Conservation (phyloP, 2,888 invertebrate genomes). For the Hymenopus coronatus region DNA sequence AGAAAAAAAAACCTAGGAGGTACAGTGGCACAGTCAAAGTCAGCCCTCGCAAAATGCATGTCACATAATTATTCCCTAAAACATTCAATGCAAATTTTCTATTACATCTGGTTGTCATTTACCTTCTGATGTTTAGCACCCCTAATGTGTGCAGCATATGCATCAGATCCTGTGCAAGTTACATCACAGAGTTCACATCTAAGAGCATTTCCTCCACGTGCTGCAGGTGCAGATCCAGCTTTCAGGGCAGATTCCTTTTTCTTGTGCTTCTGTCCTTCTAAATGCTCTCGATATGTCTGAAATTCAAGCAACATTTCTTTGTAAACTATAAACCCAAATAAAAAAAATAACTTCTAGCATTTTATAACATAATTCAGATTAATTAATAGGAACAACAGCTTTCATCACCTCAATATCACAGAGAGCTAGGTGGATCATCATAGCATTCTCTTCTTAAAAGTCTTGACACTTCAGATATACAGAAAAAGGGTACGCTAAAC, state of each 20-base stretch:
- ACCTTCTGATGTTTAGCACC: constrained; percentile 99
- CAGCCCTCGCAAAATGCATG: no score
- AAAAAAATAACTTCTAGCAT: not conserved
- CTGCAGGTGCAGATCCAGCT: constrained; percentile 62
- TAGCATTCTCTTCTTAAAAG: no score
- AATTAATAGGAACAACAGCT: not conserved
- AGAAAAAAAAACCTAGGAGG: no score
- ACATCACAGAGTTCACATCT: constrained; percentile 98
- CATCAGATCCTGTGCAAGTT: constrained; percentile 97
- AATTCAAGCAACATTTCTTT: constrained; percentile 38
- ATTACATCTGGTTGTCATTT: not conserved
- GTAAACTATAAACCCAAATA: not conserved
- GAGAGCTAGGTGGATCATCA: not conserved
- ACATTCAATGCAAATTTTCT: no score
- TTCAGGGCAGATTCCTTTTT: constrained; percentile 91
- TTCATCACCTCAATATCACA: not conserved
- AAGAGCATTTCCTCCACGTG: constrained; percentile 63
- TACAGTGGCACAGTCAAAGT: no score
- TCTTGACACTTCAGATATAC: no score
- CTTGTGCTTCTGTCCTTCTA: constrained; percentile 98
- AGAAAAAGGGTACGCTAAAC: no score
- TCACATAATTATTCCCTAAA: no score
- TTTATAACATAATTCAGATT: not conserved
- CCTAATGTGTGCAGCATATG: constrained; percentile 95
- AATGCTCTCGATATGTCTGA: constrained; percentile 88